Evolutionary conservation across 1,140 invertebrate genomes (phyloP).

Genomic region (Caerostris extrusa): DNA sequence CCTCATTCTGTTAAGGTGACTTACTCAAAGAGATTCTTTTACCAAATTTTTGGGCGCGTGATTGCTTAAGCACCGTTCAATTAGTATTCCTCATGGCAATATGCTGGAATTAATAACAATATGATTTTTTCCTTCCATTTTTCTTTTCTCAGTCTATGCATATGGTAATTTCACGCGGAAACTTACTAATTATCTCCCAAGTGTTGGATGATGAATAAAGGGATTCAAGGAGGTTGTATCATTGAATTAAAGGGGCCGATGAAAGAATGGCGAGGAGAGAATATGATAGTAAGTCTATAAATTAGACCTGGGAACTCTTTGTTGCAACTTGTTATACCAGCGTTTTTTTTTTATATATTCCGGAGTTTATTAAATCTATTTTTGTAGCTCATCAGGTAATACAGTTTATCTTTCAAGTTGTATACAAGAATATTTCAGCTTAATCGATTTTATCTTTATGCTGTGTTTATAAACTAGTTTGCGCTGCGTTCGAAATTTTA

Average conservation of each 20-base stretch:
- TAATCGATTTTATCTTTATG: too few species aligned
- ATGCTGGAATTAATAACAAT: not conserved
- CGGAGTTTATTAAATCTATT: too few species aligned
- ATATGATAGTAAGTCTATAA: too few species aligned
- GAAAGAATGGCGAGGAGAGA: not conserved
- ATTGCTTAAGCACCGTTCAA: slow-evolving; percentile 25
- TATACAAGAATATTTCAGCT: too few species aligned
- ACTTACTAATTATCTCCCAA: slow-evolving; percentile 15
- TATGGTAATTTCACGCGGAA: not conserved
- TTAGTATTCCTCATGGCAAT: not conserved
- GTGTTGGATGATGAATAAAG: not conserved
- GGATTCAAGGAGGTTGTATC: not conserved
- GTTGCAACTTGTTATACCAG: too few species aligned
- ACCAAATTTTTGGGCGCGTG: not conserved
- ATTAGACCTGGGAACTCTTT: too few species aligned
- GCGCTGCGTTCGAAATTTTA: too few species aligned
- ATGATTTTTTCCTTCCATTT: not conserved
- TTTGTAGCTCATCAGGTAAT: too few species aligned
- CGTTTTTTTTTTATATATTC: too few species aligned
- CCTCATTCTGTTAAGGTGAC: slow-evolving; percentile 39
- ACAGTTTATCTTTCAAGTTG: too few species aligned
- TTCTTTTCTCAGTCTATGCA: too few species aligned
- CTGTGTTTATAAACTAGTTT: too few species aligned
- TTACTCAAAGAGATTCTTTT: slow-evolving; percentile 17
- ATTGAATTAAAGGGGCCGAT: not conserved